Conservation (phyloP, 2,113 vertebrate species). For the Turdus rufiventris region DNA sequence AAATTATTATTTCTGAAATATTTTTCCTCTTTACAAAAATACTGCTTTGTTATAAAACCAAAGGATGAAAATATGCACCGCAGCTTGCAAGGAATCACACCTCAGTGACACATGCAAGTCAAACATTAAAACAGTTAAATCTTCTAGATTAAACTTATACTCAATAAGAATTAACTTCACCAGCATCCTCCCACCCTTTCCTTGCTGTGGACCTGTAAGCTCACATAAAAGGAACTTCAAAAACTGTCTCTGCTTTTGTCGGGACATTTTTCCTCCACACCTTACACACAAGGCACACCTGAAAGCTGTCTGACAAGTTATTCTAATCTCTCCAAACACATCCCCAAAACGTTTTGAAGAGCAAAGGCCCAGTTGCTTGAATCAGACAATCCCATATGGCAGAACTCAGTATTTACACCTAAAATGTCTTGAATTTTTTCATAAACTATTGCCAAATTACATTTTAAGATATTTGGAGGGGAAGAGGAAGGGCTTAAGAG, state of each 20-base stretch:
- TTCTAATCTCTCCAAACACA: slow-evolving; percentile 40
- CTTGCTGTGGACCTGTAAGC: not conserved
- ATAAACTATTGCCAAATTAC: not conserved
- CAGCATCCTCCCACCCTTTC: not conserved
- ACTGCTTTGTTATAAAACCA: not conserved
- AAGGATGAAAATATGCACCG: not conserved
- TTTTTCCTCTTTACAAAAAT: slow-evolving; percentile 12
- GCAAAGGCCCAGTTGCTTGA: not conserved
- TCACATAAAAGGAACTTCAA: slow-evolving; percentile 55
- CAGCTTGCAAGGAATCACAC: not conserved
- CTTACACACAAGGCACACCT: slow-evolving; percentile 25
- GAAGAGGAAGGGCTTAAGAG: not conserved
- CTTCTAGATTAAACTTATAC: not conserved
- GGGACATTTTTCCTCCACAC: slow-evolving; percentile 34
- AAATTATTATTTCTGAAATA: slow-evolving; percentile 12
- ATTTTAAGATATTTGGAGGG: not conserved
- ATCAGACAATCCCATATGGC: not conserved
- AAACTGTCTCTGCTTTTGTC: slow-evolving; percentile 39
- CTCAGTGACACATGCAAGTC: not conserved
- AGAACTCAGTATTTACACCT: not conserved
- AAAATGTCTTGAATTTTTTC: not conserved
- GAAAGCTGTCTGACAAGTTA: slow-evolving; percentile 51
- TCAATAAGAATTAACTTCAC: slow-evolving; percentile 1
- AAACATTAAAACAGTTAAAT: not conserved
- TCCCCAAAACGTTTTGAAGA: not conserved